These are phyloP conservation scores for Tipula lateralis DNA, from an alignment of 2,888 invertebrate species.

Conservation along the genomic window DNA sequence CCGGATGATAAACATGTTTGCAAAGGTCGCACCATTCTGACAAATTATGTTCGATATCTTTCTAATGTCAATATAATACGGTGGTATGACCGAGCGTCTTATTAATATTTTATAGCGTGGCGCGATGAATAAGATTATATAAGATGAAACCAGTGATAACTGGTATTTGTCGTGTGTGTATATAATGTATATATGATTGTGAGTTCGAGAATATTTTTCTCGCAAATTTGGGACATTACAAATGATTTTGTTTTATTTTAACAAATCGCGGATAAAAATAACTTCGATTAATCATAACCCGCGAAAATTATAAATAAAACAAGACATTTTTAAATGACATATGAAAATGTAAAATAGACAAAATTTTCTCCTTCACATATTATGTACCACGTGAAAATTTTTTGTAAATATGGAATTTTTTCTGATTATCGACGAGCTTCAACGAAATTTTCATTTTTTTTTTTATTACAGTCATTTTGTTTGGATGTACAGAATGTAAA, in stretches of 20 bases:
- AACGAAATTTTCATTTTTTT: background rate
- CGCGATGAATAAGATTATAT: background rate
- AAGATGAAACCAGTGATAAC: background rate
- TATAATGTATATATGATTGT: too few species aligned
- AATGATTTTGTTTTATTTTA: background rate
- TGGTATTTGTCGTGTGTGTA: background rate
- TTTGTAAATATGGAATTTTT: background rate
- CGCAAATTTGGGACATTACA: constrained; percentile 7
- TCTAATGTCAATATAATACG: background rate
- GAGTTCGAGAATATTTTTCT: background rate
- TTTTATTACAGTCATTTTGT: background rate
- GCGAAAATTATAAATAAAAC: background rate
- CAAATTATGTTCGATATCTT: background rate
- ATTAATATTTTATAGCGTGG: background rate
- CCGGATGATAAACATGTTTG: background rate
- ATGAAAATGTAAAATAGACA: background rate
- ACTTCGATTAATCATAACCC: background rate
- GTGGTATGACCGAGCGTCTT: background rate
- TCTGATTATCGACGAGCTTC: background rate
- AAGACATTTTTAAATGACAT: background rate
- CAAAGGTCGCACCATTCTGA: background rate
- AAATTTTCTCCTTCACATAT: background rate
- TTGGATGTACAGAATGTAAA: background rate
- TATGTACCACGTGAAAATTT: background rate
- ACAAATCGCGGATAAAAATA: background rate